These are phyloP conservation scores for Panagrolaimus sp. DNA, from an alignment of 1,140 invertebrate species.

Conservation along the genomic window DNA sequence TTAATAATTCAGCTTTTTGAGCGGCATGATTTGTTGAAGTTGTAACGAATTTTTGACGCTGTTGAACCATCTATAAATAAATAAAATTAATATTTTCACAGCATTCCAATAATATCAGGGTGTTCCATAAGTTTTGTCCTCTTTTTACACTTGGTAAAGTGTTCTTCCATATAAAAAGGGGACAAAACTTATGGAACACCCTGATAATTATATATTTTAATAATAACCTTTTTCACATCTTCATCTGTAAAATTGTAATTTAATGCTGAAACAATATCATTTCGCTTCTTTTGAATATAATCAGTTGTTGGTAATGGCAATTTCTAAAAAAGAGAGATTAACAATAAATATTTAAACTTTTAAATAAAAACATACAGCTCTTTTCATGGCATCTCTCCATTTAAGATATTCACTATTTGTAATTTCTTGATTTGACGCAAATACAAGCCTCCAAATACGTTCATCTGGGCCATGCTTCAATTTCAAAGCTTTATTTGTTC, in stretches of 20 bases:
- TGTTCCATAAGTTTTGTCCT: too few species aligned
- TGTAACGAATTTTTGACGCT: constrained; percentile 84
- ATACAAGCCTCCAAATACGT: constrained; percentile 85
- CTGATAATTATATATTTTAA: background rate
- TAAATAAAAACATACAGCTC: constrained; percentile 32
- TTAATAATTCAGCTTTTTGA: constrained; percentile 87
- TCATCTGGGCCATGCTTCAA: constrained; percentile 79
- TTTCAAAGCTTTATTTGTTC: constrained; percentile 80
- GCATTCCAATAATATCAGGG: background rate
- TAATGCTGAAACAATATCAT: constrained; percentile 79
- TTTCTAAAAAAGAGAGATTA: constrained; percentile 63
- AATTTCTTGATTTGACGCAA: constrained; percentile 93
- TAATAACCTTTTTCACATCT: constrained; percentile 70
- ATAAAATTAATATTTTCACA: constrained; percentile 21
- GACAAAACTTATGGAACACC: too few species aligned
- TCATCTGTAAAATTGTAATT: constrained; percentile 82
- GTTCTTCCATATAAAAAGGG: too few species aligned
- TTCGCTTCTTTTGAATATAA: constrained; percentile 75
- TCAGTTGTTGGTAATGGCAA: constrained; percentile 77
- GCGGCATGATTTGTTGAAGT: constrained; percentile 93
- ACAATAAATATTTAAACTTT: background rate
- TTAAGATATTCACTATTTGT: constrained; percentile 84
- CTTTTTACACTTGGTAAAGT: too few species aligned
- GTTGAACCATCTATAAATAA: constrained; percentile 73
- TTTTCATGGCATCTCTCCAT: constrained; percentile 78